Evolutionary conservation across 2,113 vertebrate genomes (phyloP), one percentile per base, ranked within the genome.

Genomic region (Mixornis gularis): DNA sequence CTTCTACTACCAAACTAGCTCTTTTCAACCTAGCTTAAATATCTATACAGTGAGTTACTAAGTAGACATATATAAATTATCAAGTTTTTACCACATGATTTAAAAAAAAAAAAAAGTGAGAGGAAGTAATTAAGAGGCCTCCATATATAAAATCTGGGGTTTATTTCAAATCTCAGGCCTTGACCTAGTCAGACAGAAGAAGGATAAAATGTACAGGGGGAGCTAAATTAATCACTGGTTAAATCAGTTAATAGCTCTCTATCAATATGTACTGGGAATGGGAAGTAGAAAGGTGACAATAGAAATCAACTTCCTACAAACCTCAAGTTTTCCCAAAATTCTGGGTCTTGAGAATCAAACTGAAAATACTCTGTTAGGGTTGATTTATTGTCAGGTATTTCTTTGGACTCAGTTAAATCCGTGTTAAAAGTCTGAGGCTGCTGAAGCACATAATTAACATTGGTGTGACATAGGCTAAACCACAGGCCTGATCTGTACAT

Each of bases 61-160:
- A 59, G 26, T 59, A 84, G 59, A 72, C 30, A 55, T 59, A 92
- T 24, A 90, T 89, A n/a, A n/a, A 92, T 56, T 90, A 95, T 84
- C 87, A 95, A 66, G 80, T 90, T 96, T 95, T 78, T 91, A 89
- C 87, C 41, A 80, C 63, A 62, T 30, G 52, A 87, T 72, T 36
- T 6, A 53, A 53, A 49, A 40, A 34, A 51, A 44, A 60, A 62
- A 95, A 87, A 89, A 53, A 64, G 51, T n/a, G 30, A 77, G 49
- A 91, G 91, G 88, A 97, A 97, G 80, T 59, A 95, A 97, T 97
- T 97, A 96, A 90, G 90, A 85, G 72, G 70, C 63, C 87, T 94
- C 59, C 59, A 95, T 64, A 79, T 93, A 95, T 51, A 70, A 91
- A 95, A 81, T 34, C 59, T 94, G 94, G 84, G 68, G 81, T 93